Base-by-base conservation (phyloP, 1,140 invertebrate genomes). In the Tetraneura akinire region DNA sequence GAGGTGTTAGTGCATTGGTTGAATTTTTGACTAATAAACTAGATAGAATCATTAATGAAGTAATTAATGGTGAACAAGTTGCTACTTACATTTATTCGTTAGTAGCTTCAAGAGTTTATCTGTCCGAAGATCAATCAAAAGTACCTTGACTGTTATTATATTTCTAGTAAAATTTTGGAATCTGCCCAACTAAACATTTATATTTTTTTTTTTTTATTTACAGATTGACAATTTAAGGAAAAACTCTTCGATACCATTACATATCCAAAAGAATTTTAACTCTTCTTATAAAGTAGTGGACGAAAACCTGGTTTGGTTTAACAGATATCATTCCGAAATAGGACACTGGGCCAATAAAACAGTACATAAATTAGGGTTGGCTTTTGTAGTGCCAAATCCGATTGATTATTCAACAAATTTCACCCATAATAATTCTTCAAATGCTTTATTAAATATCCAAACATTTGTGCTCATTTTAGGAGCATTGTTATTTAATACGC, bases 11-110 rank as follows among this genome's bases (percentile, higher is more conserved):
- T 13, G 74, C 37, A 18, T 13, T 78, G 23, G 62, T 78, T 9
- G 55, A 78, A 5, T 78, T 78, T 42, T 42, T 78, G 21, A 78
- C 74, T 13, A 47, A 18, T 16, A 78, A 78, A 60, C 13, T 60
- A 9, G 37, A 78, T 10, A n/a, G 55, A 9, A 60, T 78, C 16
- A 3, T 78, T 45, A 60, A 78, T 21, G 74, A 62, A 45, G 8
- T 62, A 29, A 47, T 42, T 13, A 29, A 78, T 4, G 74, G 74
- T 2, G 74, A 78, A 23, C 37, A 60, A 62, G 37, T 60, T 0
- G 53, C 21, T 0, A 60, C 21, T 29, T 57, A 55, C 11, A 60
- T 78, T 10, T 78, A 78, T 9, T 16, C n/a, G 14, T 5, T 78
- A 3, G 45, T 78, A 21, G 21, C 53, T 26, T 62, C 74, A 3